These are phyloP conservation scores for Nasua narica DNA, from an alignment of 2,797 vertebrate species.

Conservation along the genomic window DNA sequence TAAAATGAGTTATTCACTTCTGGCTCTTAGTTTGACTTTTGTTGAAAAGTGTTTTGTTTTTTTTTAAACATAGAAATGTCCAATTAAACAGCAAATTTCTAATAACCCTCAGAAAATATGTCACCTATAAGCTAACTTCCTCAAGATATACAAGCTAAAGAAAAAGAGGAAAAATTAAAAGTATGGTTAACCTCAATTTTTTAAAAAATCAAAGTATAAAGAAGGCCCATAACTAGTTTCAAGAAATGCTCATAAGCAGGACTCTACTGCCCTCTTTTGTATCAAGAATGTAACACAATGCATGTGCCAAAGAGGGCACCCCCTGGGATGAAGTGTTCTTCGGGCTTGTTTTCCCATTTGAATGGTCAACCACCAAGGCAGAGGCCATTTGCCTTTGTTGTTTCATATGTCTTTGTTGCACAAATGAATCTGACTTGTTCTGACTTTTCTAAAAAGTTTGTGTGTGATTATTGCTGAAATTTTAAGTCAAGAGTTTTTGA, in stretches of 20 bases:
- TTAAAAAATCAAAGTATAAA: neutral
- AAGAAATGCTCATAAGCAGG: neutral
- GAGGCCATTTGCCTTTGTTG: neutral
- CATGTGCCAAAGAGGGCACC: neutral
- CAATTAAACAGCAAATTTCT: neutral
- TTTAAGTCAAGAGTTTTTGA: neutral
- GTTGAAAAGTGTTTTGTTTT: neutral
- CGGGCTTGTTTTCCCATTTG: neutral
- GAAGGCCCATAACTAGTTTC: accelerated
- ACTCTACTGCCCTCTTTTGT: slow-evolving; percentile 79
- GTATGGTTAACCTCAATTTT: neutral
- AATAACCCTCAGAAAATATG: slow-evolving; percentile 33
- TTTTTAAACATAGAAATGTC: neutral
- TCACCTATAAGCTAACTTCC: neutral
- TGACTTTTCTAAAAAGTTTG: neutral
- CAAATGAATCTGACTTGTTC: neutral
- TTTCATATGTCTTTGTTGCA: neutral
- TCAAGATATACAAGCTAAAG: slow-evolving; percentile 15
- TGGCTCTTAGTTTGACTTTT: neutral
- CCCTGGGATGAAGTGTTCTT: neutral
- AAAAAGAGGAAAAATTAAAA: neutral
- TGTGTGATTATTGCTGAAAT: neutral
- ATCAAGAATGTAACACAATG: neutral
- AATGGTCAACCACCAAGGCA: neutral
- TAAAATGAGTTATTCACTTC: slow-evolving; percentile 10